Percentiles rank a stretch among this genome's conserved stretches.
Evolutionary conservation across 2,113 vertebrate species (phyloP).

Genomic region (Nothoprocta perdicaria): DNA sequence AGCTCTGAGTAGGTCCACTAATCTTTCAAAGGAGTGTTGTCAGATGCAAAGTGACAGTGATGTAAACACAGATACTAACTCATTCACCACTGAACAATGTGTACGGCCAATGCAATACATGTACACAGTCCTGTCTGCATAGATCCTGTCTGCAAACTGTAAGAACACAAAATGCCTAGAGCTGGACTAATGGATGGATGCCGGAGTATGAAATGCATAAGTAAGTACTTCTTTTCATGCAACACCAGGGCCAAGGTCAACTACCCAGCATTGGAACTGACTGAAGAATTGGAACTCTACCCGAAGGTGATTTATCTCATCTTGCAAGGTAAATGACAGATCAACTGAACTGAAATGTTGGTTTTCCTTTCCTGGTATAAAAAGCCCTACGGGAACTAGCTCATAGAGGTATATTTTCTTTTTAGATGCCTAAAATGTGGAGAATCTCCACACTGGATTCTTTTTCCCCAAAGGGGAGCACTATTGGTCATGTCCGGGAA

Average conservation of each 20-base stretch:
- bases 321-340: not conserved
- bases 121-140: not conserved
- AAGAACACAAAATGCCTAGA: not conserved
- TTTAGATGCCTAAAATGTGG: not conserved
- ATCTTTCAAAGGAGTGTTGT: not conserved
- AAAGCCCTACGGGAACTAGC: accelerated
- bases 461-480: not conserved
- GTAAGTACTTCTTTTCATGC: not conserved
- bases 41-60: not conserved
- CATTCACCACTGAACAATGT: not conserved
- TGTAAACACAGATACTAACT: not conserved
- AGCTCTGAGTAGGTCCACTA: not conserved
- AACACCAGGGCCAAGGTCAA: not conserved
- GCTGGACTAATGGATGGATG: not conserved
- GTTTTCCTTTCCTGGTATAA: not conserved
- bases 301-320: not conserved
- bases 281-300: not conserved
- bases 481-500: not conserved
- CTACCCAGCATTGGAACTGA: not conserved
- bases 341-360: not conserved
- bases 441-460: not conserved
- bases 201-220: not conserved
- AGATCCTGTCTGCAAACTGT: not conserved
- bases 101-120: not conserved
- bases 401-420: not conserved